Percentiles rank a stretch among this genome's conserved stretches.
Conservation (phyloP, 2,113 vertebrate species). For the Colius striatus region DNA sequence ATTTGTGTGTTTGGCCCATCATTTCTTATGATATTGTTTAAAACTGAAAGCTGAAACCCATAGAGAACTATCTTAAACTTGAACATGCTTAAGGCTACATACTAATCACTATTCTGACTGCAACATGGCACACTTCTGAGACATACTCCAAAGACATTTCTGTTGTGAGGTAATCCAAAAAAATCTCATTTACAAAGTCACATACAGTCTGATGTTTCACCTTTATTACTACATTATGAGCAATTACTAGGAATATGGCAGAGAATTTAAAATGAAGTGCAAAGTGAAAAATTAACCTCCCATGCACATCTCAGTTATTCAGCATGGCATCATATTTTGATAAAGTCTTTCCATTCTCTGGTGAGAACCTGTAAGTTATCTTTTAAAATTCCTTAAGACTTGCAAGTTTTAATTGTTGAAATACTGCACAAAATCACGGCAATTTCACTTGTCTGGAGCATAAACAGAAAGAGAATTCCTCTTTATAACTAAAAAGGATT, state of each 20-base stretch:
- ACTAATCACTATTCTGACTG: not conserved
- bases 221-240: not conserved
- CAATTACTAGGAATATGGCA: not conserved
- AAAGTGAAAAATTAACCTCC: not conserved
- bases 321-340: not conserved
- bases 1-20: not conserved
- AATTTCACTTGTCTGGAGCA: not conserved
- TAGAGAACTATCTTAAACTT: not conserved
- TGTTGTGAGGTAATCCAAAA: not conserved
- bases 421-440: not conserved
- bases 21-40: not conserved
- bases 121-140: not conserved
- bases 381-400: not conserved
- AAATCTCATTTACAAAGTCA: not conserved
- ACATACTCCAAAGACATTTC: not conserved
- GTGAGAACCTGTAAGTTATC: not conserved
- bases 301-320: not conserved
- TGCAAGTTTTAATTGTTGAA: not conserved
- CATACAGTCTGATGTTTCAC: not conserved
- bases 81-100: not conserved
- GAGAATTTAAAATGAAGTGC: not conserved
- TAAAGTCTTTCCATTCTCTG: not conserved
- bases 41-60: slow-evolving; percentile 5
- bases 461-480: not conserved
- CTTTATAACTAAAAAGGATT: not conserved